phyloP scores from a whole-genome alignment of 2,113 vertebrate genomes.

The Tragelaphus buxtoni region DNA sequence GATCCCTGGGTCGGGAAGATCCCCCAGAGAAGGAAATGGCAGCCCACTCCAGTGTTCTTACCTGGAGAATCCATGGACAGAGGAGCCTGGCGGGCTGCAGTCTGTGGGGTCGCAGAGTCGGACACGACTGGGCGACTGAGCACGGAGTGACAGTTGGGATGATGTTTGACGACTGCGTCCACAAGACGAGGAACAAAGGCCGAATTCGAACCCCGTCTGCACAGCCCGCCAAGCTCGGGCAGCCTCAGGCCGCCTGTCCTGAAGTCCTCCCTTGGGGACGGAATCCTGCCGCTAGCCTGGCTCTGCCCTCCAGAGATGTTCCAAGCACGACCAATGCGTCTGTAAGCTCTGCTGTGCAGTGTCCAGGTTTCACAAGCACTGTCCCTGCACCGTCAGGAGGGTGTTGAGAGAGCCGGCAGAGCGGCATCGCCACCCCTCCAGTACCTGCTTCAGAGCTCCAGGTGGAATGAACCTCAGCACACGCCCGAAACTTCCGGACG shows the following conservation, averaged over 20 bases:
- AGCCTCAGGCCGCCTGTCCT: constrained; percentile 36
- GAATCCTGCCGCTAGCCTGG: constrained; percentile 46
- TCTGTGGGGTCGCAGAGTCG: neutral
- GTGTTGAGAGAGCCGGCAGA: constrained; percentile 59
- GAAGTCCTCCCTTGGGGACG: constrained; percentile 27
- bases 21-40: neutral
- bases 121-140: neutral
- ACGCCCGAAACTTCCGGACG: neutral
- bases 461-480: constrained; percentile 76
- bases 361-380: constrained; percentile 50
- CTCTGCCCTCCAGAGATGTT: neutral
- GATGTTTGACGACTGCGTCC: neutral
- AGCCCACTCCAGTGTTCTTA: neutral
- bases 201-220: neutral
- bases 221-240: neutral
- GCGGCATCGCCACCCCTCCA: constrained; percentile 74
- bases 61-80: neutral
- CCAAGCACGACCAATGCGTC: neutral
- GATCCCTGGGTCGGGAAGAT: neutral
- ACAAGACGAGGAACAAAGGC: neutral
- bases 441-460: constrained; percentile 76
- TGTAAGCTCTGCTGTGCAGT: neutral
- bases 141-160: neutral
- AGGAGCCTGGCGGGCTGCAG: neutral
- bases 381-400: constrained; percentile 47